Conservation (phyloP, 2,113 vertebrate genomes). For the Pachypanchax playfairii region DNA sequence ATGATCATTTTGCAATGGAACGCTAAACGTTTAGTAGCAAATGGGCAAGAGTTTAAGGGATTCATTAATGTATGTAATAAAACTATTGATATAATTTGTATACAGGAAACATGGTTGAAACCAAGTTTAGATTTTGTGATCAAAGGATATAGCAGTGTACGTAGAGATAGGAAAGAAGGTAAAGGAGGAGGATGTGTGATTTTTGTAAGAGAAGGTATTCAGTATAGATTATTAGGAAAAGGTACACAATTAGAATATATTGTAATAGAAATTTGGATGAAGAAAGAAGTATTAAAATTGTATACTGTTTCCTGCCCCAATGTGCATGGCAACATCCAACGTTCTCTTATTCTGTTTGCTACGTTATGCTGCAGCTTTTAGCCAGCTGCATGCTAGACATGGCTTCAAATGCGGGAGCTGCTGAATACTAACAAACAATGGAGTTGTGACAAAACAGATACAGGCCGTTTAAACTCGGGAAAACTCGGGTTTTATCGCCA, state of each 20-base stretch:
- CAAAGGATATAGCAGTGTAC: background rate
- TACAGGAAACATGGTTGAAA: background rate
- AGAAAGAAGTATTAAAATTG: too few species aligned
- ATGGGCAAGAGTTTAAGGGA: background rate
- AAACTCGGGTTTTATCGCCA: too few species aligned
- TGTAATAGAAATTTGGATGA: too few species aligned
- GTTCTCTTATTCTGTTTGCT: too few species aligned
- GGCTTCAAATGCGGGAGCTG: too few species aligned
- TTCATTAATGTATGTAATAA: background rate
- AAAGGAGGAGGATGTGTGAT: background rate
- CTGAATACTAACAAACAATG: too few species aligned
- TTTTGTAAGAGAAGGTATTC: background rate
- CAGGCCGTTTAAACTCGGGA: too few species aligned
- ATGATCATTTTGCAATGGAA: constrained; percentile 2
- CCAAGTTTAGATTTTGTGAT: background rate
- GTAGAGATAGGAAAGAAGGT: background rate
- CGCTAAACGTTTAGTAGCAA: background rate
- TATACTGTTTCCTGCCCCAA: too few species aligned
- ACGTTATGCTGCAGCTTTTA: too few species aligned
- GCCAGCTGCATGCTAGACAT: too few species aligned
- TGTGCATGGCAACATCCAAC: too few species aligned
- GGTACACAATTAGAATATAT: background rate
- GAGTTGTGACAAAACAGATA: too few species aligned
- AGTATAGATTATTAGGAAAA: background rate
- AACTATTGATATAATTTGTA: background rate